These are phyloP conservation scores for Epizoanthus illoricatus DNA, from an alignment of 92 coral and sea anemone species.

Conservation along the genomic window DNA sequence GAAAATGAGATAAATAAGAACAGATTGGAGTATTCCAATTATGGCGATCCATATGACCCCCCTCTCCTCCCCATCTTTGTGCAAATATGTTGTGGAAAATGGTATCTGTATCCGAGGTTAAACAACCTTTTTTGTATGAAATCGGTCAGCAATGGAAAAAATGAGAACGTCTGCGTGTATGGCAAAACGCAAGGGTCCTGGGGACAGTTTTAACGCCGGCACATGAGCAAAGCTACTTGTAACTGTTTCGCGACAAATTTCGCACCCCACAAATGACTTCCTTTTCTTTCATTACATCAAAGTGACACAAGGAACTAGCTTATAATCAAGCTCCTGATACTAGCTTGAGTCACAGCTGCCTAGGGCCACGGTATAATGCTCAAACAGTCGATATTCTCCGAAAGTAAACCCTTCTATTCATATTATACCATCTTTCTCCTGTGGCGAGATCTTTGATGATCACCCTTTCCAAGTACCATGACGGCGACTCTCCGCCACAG, in stretches of 20 bases:
- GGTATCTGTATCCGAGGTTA: too few species aligned
- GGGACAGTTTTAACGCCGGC: neutral
- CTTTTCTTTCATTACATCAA: too few species aligned
- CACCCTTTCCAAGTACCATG: constrained; percentile 76
- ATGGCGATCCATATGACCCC: too few species aligned
- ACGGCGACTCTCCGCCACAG: constrained; percentile 63
- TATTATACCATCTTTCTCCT: constrained; percentile 58
- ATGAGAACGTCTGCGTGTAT: neutral
- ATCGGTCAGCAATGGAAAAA: too few species aligned
- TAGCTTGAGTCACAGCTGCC: too few species aligned
- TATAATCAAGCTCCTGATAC: too few species aligned
- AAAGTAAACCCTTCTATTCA: neutral
- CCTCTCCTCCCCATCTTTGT: too few species aligned
- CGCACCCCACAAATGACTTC: neutral
- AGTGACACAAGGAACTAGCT: neutral
- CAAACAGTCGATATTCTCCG: neutral
- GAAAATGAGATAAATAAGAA: neutral
- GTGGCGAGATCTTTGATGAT: constrained; percentile 57
- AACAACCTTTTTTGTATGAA: too few species aligned
- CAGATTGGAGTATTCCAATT: too few species aligned
- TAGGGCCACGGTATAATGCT: neutral
- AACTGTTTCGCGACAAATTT: neutral
- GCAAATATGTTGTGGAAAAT: too few species aligned
- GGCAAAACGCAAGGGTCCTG: neutral
- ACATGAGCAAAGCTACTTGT: neutral